Conservation (phyloP, 2,888 invertebrate species). For the Anthrax anthrax region DNA sequence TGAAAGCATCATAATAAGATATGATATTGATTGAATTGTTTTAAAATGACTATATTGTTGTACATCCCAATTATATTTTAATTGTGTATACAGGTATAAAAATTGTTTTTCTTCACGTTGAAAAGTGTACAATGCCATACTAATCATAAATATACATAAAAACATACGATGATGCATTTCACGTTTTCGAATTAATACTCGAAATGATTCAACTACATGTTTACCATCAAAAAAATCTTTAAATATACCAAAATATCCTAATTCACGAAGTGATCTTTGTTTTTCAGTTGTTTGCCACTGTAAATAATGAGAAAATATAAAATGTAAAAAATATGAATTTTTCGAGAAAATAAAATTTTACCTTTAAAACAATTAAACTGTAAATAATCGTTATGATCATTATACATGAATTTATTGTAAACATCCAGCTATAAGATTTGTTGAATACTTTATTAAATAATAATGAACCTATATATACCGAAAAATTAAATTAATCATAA, state of each 20-base stretch:
- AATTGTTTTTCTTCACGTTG: constrained; percentile 70
- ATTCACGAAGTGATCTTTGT: constrained; percentile 46
- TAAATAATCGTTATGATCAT: constrained; percentile 50
- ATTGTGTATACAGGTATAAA: constrained; percentile 57
- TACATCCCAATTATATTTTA: constrained; percentile 58
- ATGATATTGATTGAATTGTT: constrained; percentile 56
- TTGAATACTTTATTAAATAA: constrained; percentile 46
- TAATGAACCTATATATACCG: constrained; percentile 43
- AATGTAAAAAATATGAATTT: not conserved
- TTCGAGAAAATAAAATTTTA: constrained; percentile 11
- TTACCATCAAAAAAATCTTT: constrained; percentile 57
- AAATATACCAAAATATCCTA: constrained; percentile 43
- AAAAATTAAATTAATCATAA: not conserved
- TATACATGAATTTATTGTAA: constrained; percentile 50
- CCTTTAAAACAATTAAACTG: constrained; percentile 41
- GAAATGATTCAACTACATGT: constrained; percentile 48
- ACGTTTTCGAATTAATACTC: constrained; percentile 46
- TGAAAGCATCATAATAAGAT: constrained; percentile 53
- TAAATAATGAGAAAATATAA: constrained; percentile 1
- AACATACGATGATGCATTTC: constrained; percentile 43
- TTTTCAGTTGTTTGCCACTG: constrained; percentile 51
- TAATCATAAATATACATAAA: constrained; percentile 51
- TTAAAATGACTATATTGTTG: constrained; percentile 55
- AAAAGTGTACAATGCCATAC: constrained; percentile 68
- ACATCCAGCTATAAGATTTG: constrained; percentile 57